Evolutionary conservation across 1,140 invertebrate species (phyloP), one percentile per base, ranked within the genome.

Genomic region (Hypsibius dujardini): DNA sequence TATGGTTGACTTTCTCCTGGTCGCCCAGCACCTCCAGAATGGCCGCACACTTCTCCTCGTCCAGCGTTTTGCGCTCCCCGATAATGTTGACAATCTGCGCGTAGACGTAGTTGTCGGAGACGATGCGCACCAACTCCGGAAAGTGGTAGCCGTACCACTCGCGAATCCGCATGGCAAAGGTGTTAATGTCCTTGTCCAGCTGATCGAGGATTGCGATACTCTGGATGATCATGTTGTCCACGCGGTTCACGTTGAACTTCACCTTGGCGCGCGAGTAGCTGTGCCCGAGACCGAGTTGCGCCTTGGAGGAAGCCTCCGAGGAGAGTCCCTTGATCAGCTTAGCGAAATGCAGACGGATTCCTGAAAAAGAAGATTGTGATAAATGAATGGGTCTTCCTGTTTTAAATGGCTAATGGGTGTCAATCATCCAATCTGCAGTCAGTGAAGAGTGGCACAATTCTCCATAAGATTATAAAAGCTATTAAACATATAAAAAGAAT

Each of bases 161-260:
- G 73, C 87, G 84, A 75, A 95, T 91, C 75, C 92, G 83, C 95
- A 99, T 99, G 62, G 92, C 89, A 78, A 98, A 98, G 1, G 94
- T 96, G 77, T 99, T 99, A 7, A 99, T 86, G 80, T 99, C 95
- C 79, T 99, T 99, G 78, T 99, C 96, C 12, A 99, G 79, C 79
- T 98, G 94, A 82, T 99, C 96, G 50, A 99, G 80, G 2, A 99
- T 79, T 14, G 90, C 90, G 76, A 99, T 98, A 70, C 90, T 92
- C 79, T 99, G 96, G 76, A 99, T 99, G 70, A 99, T 96, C 95
- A 99, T 99, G 79, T 98, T 99, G 80, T 99, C 96, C 0, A 90
- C 90, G 77, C 94, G 82, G 81, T 99, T 88, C 0, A 99, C 92
- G 80, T 99, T 98, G 81, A 99, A 99, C 83, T 99, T 99, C 12